Base-by-base conservation (phyloP, 1,140 invertebrate genomes). In the Dermatophagoides farinae region DNA sequence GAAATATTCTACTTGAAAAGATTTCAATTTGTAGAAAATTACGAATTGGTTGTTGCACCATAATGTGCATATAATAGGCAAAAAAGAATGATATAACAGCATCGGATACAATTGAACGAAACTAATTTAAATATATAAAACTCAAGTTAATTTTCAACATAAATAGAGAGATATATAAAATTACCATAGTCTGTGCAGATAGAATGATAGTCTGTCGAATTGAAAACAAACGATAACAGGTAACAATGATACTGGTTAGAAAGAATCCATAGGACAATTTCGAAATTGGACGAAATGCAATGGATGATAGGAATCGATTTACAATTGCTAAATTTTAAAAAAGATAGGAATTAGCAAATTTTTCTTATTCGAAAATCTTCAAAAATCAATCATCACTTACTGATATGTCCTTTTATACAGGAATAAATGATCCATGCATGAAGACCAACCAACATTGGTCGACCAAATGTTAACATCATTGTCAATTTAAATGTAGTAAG, bases 41-140 rank as follows among this genome's bases (percentile, higher is more conserved):
- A 20, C 53, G 38, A 5, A 55, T 55, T 14, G 53, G 53, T 44
- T 55, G 53, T 44, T 55, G 53, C 23, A 55, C 25, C 53, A 55
- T 55, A 38, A 55, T 23, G 14, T 55, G 53, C 10, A 55, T 55
- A 11, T 25, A n/a, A 23, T 55, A 55, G 16, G 53, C 38, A 1
- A 55, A 25, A 14, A 38, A 31, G 23, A 55, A 55, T 20, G 53
- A 55, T n/a, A 55, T 23, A 11, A 55, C 53, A 11, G 53, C 53
- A 55, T 55, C 53, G 23, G 53, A 55, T 20, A 55, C 53, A 11
- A 55, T 55, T 37, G 53, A 25, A 20, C 53, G 53, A 14, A 55
- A 55, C 53, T 55, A 14, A 5, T 16, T 50, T 55, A 14, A 44
- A 44, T 55, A 4, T 2, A 20, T 47, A 4, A 55, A 39, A 38